Percentiles rank a stretch among this genome's conserved stretches.
phyloP scores from a whole-genome alignment of 2,797 vertebrate genomes.

The Podarcis lilfordi region DNA sequence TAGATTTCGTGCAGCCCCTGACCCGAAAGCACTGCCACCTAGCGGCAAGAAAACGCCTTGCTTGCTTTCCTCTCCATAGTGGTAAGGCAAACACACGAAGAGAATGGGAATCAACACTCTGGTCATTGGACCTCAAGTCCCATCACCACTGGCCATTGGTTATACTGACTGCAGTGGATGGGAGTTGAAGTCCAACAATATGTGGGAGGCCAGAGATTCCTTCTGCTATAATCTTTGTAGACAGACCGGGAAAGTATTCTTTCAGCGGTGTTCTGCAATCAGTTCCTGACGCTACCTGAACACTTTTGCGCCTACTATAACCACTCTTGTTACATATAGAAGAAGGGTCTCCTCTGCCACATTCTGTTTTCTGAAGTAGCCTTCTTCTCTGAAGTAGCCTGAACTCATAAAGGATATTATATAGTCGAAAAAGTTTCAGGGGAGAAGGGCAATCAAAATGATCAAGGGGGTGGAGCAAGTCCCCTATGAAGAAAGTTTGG shows the following conservation, averaged over 20 bases:
- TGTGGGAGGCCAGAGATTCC: background rate
- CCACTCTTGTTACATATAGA: background rate
- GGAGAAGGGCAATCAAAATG: no score
- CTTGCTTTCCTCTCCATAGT: slow-evolving; percentile 43
- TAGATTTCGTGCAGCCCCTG: slow-evolving; percentile 34
- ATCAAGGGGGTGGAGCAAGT: no score
- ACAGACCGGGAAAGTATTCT: background rate
- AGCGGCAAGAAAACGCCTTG: slow-evolving; percentile 71
- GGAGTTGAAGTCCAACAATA: background rate
- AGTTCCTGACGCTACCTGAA: background rate
- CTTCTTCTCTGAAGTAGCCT: background rate
- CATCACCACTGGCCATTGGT: background rate
- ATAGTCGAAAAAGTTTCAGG: no score
- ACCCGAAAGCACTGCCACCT: slow-evolving; percentile 71
- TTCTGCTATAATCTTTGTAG: background rate
- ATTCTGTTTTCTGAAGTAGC: background rate
- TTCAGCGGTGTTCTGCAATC: background rate
- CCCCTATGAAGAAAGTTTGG: no score
- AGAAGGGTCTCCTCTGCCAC: background rate
- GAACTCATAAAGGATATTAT: background rate
- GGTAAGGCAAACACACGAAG: no score
- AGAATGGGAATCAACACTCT: no score
- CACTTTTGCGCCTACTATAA: background rate
- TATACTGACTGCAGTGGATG: background rate
- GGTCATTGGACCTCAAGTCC: background rate